Evolutionary conservation across 2,113 vertebrate genomes (phyloP), one percentile per base, ranked within the genome.

Genomic region (Siphamia tubifer): DNA sequence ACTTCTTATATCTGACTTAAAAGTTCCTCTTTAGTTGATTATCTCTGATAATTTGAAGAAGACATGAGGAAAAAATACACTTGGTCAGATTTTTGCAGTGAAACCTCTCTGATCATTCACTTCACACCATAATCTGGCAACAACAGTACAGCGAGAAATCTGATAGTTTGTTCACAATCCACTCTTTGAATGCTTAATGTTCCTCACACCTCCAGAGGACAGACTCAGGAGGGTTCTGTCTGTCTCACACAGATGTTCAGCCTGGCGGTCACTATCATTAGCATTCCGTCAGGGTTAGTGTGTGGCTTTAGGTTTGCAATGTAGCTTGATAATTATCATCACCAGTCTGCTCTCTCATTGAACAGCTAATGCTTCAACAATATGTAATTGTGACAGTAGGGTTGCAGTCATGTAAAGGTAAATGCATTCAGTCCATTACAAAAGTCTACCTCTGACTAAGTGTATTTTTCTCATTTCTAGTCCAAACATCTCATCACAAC

Each of bases 211-310:
- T 90, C 73, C 67, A 86, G 73, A 77, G 53, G 62, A 81, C 54
- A 34, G 53, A 45, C 56, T 62, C 43, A 63, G 42, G 66, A 74
- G 51, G 81, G 57, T 53, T 57, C 58, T 38, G 77, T 82, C 53
- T n/a, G n/a, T 72, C 28, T 1, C 64, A 31, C 84, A 65, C 92
- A 92, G 92, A 91, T 93, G 92, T 92, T 93, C 73, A 64, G 27
- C 31, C 48, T 60, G 81, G 52, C 67, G 68, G 74, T 89, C 89
- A 91, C 90, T 89, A 79, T 89, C 81, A 90, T 90, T 88, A 87
- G 85, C 86, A 87, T 86, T 86, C 83, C 82, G 47, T 25, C 71
- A 25, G 35, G 25, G 74, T 74, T 73, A 57, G 49, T 80, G 74
- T 45, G 32, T 8, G 68, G 42, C 72, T 77, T 55, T 11, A 8